phyloP scores from a whole-genome alignment of 2,113 vertebrate genomes.

The Erythrocercus mccallii region DNA sequence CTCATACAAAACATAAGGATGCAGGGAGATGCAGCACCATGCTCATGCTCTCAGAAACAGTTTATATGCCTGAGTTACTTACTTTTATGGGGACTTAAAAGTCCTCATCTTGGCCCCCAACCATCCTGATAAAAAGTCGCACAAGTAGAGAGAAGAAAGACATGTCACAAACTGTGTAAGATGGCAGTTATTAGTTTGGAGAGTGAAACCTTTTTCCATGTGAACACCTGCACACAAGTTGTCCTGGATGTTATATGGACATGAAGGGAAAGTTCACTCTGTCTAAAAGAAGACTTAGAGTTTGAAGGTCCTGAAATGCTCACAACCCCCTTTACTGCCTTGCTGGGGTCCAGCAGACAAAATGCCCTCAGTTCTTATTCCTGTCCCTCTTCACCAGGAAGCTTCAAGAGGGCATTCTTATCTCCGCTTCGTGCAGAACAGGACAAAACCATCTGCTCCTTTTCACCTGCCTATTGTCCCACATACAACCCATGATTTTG shows the following conservation, averaged over 20 bases:
- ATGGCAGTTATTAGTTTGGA: neutral
- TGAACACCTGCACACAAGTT: neutral
- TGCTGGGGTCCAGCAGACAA: neutral
- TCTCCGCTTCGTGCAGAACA: neutral
- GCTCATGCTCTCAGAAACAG: neutral
- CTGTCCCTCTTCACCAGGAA: neutral
- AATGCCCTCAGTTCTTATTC: neutral
- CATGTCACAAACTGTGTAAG: neutral
- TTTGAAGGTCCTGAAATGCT: neutral
- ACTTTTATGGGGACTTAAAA: neutral
- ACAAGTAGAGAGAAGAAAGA: neutral
- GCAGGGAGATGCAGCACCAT: neutral
- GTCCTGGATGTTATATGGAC: neutral
- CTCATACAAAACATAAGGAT: neutral
- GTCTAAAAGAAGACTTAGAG: neutral
- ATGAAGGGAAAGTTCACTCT: neutral
- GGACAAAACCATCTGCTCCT: neutral
- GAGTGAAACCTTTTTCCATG: neutral
- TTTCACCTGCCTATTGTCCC: neutral
- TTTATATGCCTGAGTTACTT: neutral
- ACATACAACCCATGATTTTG: neutral
- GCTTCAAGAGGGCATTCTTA: neutral
- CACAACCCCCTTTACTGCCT: neutral
- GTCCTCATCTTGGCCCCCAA: neutral
- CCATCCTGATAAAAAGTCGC: neutral